Evolutionary conservation across 2,888 invertebrate species (phyloP).

Genomic region (Heterodera filipjevi): DNA sequence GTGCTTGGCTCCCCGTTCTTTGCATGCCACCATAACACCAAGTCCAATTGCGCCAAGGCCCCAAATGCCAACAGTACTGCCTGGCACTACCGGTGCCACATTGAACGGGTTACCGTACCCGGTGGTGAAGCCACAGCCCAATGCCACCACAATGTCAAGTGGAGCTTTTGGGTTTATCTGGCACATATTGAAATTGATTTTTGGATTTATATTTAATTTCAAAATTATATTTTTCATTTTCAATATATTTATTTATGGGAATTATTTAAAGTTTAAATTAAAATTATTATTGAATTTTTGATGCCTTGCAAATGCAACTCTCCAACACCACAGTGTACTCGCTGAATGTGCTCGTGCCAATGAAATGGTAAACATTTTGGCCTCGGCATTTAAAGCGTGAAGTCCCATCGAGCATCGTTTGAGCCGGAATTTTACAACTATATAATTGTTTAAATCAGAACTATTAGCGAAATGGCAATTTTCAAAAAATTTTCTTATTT

Average conservation of each 20-base stretch:
- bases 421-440: no score
- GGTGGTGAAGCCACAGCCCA: slow-evolving; percentile 91
- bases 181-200: slow-evolving; percentile 27
- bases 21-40: slow-evolving; percentile 85
- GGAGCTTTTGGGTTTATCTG: slow-evolving; percentile 77
- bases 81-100: slow-evolving; percentile 83
- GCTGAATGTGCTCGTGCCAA: slow-evolving; percentile 89
- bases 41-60: slow-evolving; percentile 91
- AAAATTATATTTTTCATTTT: no score
- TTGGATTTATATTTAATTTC: no score
- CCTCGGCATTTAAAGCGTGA: slow-evolving; percentile 77
- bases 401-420: slow-evolving; percentile 78
- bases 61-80: slow-evolving; percentile 86
- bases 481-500: slow-evolving; percentile 44
- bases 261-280: no score
- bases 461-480: slow-evolving; percentile 47
- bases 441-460: no score
- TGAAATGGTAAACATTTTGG: slow-evolving; percentile 82
- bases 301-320: slow-evolving; percentile 91
- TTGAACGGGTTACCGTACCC: slow-evolving; percentile 93
- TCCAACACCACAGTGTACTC: slow-evolving; percentile 92
- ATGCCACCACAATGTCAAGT: slow-evolving; percentile 82
- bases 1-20: slow-evolving; percentile 80
- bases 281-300: slow-evolving; percentile 18
- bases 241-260: no score